These are phyloP conservation scores for Diabrotica undecimpunctata DNA, from an alignment of 1,140 invertebrate genomes.

Conservation along the genomic window DNA sequence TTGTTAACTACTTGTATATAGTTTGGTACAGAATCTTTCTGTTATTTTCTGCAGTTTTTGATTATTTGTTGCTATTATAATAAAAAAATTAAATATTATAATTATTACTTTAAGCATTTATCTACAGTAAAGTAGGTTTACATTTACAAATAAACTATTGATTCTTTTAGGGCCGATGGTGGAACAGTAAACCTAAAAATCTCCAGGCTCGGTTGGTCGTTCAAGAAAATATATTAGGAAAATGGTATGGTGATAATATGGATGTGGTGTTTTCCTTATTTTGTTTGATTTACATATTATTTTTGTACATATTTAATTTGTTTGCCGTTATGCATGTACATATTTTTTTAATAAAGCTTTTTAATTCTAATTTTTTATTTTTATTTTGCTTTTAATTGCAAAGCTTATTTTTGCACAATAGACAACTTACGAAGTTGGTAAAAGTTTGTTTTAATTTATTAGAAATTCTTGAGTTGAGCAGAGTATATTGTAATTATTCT, in stretches of 20 bases:
- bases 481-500: too few species aligned
- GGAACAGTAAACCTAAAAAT: constrained; percentile 33
- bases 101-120: too few species aligned
- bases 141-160: background rate
- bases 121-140: background rate
- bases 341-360: constrained; percentile 31
- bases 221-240: constrained; percentile 51
- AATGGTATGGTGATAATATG: constrained; percentile 48
- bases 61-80: too few species aligned
- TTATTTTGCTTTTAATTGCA: background rate
- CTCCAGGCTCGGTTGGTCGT: constrained; percentile 40
- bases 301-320: constrained; percentile 19
- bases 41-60: too few species aligned
- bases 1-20: too few species aligned
- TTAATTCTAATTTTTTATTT: constrained; percentile 24
- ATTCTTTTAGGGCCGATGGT: constrained; percentile 46
- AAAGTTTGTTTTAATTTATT: too few species aligned
- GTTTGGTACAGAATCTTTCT: too few species aligned
- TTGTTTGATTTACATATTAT: constrained; percentile 18
- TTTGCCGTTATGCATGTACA: constrained; percentile 34
- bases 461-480: too few species aligned
- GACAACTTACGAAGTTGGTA: too few species aligned
- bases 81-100: too few species aligned
- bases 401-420: background rate
- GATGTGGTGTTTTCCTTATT: constrained; percentile 11